Percentiles rank a stretch among this genome's conserved stretches.
Conservation (phyloP, 2,888 invertebrate species). For the Eupsilia transversa region DNA sequence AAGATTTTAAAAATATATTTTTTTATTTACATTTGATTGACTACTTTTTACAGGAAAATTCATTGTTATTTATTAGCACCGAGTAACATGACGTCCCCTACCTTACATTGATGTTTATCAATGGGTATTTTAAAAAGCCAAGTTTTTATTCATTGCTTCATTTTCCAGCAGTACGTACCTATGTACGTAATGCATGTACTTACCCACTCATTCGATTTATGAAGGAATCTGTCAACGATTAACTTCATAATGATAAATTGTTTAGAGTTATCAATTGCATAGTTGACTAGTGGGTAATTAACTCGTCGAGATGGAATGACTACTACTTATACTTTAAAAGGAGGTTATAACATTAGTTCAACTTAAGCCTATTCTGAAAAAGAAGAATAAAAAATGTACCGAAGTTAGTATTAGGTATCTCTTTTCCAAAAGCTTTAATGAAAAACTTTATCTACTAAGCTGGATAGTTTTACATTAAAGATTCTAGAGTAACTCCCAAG, state of each 20-base stretch:
- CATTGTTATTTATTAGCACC: neutral
- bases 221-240: neutral
- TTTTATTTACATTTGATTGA: neutral
- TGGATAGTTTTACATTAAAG: neutral
- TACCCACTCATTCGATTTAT: neutral
- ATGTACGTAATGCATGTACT: neutral
- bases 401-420: neutral
- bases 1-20: neutral
- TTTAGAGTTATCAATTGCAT: neutral
- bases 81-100: neutral
- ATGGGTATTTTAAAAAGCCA: neutral
- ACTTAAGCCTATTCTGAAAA: slow-evolving; percentile 1
- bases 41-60: slow-evolving; percentile 36
- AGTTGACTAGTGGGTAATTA: neutral
- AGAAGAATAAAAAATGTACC: neutral
- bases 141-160: neutral
- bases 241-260: slow-evolving; percentile 3
- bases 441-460: slow-evolving; percentile 6
- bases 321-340: neutral
- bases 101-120: neutral
- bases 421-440: slow-evolving; percentile 11
- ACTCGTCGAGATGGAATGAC: neutral
- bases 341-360: neutral
- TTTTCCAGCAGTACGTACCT: neutral
- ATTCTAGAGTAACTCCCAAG: slow-evolving; percentile 7